Evolutionary conservation across 2,888 invertebrate genomes (phyloP), one percentile per base, ranked within the genome.

Genomic region (Cynaeus angustus): DNA sequence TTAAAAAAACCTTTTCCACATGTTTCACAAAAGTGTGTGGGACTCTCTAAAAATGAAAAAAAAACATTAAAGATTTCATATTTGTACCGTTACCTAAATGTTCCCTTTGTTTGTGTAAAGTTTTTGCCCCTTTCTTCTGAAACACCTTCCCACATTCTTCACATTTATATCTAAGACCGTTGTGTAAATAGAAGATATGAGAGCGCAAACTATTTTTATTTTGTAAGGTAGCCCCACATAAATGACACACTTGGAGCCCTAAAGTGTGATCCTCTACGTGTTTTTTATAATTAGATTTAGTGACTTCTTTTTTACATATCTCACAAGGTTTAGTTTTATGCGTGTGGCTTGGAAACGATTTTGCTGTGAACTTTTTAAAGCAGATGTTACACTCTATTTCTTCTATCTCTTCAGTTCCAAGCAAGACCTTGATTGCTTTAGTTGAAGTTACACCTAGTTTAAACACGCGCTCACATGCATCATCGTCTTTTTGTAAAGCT

Each of bases 131-230:
- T 0, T 84, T 83, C 61, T 83, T 85, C 67, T 85, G 85, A 10
- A 87, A 78, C 62, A 84, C 85, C 71, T 67, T 73, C 71, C 74
- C 68, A 70, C 74, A 69, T 68, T 74, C 43, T 70, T 75, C 58
- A 70, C 87, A 87, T 2, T 85, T 81, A 72, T 85, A 84, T 0
- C 84, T 83, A 70, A 84, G 82, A 74, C 85, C 83, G 26, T 61
- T 62, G 14, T 67, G 67, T 1, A 43, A 50, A 1, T 50, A 48
- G 14, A 46, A 48, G 12, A 70, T 59, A 12, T 70, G 70, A 1
- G 21, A n/a, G 9, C 50, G 58, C 16, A 45, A 21, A 21, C 28
- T 56, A 33, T 48, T 37, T n/a, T 26, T 33, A 43, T 26, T 38
- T 38, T 66, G 37, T 13, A 64, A 28, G 3, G 78, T 77, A 12